Base-by-base conservation (phyloP, 2,888 invertebrate genomes). In the Melinopterus prodromus region DNA sequence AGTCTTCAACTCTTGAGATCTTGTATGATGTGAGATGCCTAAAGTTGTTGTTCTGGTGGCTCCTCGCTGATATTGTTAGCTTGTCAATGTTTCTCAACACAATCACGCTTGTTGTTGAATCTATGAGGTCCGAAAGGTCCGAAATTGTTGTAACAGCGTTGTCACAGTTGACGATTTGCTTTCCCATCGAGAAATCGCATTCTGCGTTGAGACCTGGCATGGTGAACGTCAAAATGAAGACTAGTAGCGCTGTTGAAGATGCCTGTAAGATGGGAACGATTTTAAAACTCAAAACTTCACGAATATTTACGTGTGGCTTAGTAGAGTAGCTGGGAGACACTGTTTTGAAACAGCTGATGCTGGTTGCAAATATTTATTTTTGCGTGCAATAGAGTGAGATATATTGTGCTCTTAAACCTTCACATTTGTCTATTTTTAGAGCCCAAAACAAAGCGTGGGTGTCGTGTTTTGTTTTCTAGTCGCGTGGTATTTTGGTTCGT, bases 81-180 rank as follows among this genome's bases (percentile, higher is more conserved):
- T 76, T 38, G 1, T 69, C 69, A 36, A 79, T 80, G 76, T 81
- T 78, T 77, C 81, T 83, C 6, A 84, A 76, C n/a, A 82, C 80
- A 0, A 84, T 78, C 9, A 84, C 78, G 38, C 77, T 77, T 12
- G 83, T 84, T 35, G 81, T 71, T 69, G 80, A 75, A 74, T 72
- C 79, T 14, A 83, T 79, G 70, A 80, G 80, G 74, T 82, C 78
- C 37, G 79, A 81, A n/a, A 83, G 78, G 26, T 81, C 69, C 16
- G 79, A 70, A 16, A 78, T 79, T 15, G 79, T 70, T 15, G 15
- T 77, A 6, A 76, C 69, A 15, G 77, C 72, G 16, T 82, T 77
- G 35, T 82, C 79, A 76, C 84, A 84, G n/a, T 82, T 82, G 38
- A 84, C 72, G 71, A 84, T 80, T 69, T 82, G 82, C 16, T 81